Percentiles rank a stretch among this genome's conserved stretches.
Conservation (phyloP, 2,888 invertebrate genomes). For the Lasioglossum pauxillum region DNA sequence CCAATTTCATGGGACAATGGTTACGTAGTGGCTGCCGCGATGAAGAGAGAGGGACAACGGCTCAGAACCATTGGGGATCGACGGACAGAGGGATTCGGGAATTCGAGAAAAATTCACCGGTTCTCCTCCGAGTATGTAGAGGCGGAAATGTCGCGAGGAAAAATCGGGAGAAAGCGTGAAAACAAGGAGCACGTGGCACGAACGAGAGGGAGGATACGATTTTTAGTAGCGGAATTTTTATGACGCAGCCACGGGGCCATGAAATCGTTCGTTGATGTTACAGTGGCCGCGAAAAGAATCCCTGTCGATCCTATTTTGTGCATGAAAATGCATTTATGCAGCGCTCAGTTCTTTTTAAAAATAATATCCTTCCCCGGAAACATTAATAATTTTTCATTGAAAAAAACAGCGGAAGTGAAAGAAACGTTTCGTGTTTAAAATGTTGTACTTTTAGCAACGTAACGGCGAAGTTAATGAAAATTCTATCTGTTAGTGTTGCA, state of each 20-base stretch:
- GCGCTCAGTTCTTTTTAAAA: not conserved
- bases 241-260: slow-evolving; percentile 62
- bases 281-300: not conserved
- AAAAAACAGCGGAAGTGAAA: not conserved
- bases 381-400: not conserved
- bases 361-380: not conserved
- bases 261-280: slow-evolving; percentile 54
- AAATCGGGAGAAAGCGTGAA: not conserved
- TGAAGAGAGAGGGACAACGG: slow-evolving; percentile 41
- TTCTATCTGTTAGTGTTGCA: not conserved
- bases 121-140: not conserved
- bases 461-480: not conserved
- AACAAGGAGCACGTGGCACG: not conserved
- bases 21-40: slow-evolving; percentile 69
- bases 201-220: slow-evolving; percentile 19
- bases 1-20: slow-evolving; percentile 79
- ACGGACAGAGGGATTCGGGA: slow-evolving; percentile 31
- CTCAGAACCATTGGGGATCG: slow-evolving; percentile 37
- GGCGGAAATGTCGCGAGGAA: slow-evolving; percentile 2
- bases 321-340: not conserved
- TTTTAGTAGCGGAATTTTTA: slow-evolving; percentile 62
- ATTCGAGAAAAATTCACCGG: slow-evolving; percentile 34
- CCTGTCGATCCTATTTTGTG: not conserved
- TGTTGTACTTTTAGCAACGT: not conserved
- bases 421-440: not conserved